A percentile compares a stretch with the other conserved stretches of the same genome.
Conservation (phyloP, 2,113 vertebrate species). For the Phalacrocorax carbo region DNA sequence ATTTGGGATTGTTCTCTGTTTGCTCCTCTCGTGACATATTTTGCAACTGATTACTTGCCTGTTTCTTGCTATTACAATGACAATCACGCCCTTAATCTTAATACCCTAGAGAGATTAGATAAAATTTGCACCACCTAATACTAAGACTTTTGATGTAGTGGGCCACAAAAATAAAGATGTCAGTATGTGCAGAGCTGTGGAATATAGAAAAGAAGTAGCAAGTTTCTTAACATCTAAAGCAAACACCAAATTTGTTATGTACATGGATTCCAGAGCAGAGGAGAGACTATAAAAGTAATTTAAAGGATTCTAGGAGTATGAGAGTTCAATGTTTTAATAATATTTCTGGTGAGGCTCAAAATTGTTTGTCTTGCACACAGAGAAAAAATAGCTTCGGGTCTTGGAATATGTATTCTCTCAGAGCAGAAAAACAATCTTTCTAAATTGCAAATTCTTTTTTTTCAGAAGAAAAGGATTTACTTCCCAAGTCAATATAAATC, state of each 20-base stretch:
- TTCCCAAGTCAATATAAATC: neutral
- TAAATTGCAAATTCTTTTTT: neutral
- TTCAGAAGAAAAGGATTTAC: neutral
- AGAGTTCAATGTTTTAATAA: neutral
- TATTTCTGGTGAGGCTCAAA: neutral
- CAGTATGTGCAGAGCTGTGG: neutral
- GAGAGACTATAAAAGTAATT: neutral
- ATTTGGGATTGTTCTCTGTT: neutral
- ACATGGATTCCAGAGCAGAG: neutral
- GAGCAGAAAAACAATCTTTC: neutral
- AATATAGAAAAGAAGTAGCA: neutral
- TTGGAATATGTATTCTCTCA: neutral
- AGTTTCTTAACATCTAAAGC: neutral
- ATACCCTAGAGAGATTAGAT: neutral
- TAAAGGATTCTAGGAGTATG: neutral
- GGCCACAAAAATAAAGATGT: neutral
- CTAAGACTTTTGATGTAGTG: neutral
- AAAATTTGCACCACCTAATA: neutral
- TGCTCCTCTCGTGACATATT: neutral
- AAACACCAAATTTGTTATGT: neutral
- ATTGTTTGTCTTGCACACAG: neutral
- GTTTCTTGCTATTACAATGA: neutral
- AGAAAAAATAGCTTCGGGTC: neutral
- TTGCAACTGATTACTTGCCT: neutral
- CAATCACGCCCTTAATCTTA: neutral